Conservation (phyloP, 2,888 invertebrate genomes). For the Doris montereyensis region DNA sequence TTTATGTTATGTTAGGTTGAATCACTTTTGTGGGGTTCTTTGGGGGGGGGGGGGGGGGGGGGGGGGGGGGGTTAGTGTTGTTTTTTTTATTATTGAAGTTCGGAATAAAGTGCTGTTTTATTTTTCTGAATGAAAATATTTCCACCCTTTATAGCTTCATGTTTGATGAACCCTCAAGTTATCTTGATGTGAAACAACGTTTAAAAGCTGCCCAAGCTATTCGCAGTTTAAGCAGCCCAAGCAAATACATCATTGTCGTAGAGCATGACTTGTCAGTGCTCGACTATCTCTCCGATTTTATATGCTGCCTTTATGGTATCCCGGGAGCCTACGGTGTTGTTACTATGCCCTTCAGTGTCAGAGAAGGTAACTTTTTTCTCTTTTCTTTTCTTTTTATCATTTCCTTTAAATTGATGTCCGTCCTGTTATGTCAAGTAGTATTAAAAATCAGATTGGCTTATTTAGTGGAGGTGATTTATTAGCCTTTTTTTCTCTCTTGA, state of each 20-base stretch:
- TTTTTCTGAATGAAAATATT: background rate
- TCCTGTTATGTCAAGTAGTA: too few relatives aligned
- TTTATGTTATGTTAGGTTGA: too few relatives aligned
- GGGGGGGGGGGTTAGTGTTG: too few relatives aligned
- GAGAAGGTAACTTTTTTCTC: constrained; percentile 90
- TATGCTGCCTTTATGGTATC: constrained; percentile 97
- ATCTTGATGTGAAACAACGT: constrained; percentile 98
- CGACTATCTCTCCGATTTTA: constrained; percentile 98
- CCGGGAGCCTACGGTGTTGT: constrained; percentile 99
- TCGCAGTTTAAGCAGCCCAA: constrained; percentile 89
- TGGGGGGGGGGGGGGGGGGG: too few relatives aligned
- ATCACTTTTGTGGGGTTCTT: too few relatives aligned
- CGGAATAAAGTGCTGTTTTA: background rate
- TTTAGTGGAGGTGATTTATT: too few relatives aligned
- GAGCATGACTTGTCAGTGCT: constrained; percentile 99
- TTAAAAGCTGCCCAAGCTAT: constrained; percentile 93
- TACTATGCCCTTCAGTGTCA: constrained; percentile 99
- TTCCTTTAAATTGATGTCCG: too few relatives aligned
- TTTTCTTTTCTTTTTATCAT: too few relatives aligned
- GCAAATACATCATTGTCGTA: constrained; percentile 99
- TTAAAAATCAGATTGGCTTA: too few relatives aligned
- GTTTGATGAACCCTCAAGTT: constrained; percentile 99
- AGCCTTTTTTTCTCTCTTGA: too few relatives aligned
- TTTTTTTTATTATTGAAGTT: too few relatives aligned
- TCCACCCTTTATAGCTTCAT: constrained; percentile 80